A percentile compares a stretch with the other conserved stretches of the same genome.
Evolutionary conservation across 2,113 vertebrate genomes (phyloP).

Genomic region (Malurus alboscapulatus): DNA sequence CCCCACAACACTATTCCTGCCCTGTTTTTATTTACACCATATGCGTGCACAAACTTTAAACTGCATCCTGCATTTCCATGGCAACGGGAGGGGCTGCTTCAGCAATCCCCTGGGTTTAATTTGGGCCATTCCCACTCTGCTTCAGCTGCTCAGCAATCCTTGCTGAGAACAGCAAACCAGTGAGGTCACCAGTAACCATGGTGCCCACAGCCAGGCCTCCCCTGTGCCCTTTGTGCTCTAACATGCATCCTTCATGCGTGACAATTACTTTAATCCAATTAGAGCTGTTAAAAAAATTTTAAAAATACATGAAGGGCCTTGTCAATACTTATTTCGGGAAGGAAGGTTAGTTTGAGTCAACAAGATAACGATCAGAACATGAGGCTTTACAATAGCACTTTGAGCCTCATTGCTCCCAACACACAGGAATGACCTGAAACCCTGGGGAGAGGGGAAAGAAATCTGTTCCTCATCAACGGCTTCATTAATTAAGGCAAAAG

Average conservation of each 20-base stretch:
- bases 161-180: conserved; percentile 49
- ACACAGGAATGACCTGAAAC: not conserved
- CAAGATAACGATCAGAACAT: not conserved
- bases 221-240: conserved; percentile 50
- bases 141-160: conserved; percentile 38
- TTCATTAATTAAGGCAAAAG: conserved; percentile 12
- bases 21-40: not conserved
- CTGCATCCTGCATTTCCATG: conserved; percentile 61
- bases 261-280: conserved; percentile 56
- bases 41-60: not conserved
- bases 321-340: not conserved
- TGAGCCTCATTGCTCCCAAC: not conserved
- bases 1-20: not conserved
- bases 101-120: conserved; percentile 17
- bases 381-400: not conserved
- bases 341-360: conserved; percentile 9
- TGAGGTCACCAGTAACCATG: conserved; percentile 81
- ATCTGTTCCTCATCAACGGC: not conserved
- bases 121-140: conserved; percentile 65
- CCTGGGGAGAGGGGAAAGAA: not conserved
- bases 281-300: not conserved
- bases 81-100: conserved; percentile 43
- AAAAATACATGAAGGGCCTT: not conserved
- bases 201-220: conserved; percentile 53
- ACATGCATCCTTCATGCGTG: conserved; percentile 40